Base-by-base conservation (phyloP, 2,888 invertebrate species). In the Andrena minutula region DNA sequence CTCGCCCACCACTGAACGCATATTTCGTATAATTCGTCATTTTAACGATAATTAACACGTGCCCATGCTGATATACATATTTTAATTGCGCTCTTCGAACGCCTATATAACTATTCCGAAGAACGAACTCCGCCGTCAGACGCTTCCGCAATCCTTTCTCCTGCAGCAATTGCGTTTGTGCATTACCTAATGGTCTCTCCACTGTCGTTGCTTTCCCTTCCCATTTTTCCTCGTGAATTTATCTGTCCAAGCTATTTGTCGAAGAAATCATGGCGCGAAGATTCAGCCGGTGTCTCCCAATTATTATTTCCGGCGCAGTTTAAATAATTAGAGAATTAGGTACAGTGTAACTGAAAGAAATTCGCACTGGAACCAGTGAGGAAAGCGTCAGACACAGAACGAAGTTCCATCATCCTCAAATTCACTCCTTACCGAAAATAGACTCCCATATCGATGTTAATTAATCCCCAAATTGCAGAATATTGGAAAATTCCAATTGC, bases 91-190 rank as follows among this genome's bases (percentile, higher is more conserved):
- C 10, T 2, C 28, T 23, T 53, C 26, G 0, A n/a, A 0, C 4
- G 28, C 2, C n/a, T 35, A 32, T 28, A 60, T 60, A 61, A 60
- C 0, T 23, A 32, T 65, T 12, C 10, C n/a, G 26, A 47, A n/a
- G 28, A 7, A n/a, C 41, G 41, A 41, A 41, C 20, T 10, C 26
- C 12, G 10, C 26, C 12, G 49, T n/a, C 32, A n/a, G 7, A 6
- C 32, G 35, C 49, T 78, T 77, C 63, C 78, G 79, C 79, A 12
- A 63, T 68, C 71, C 66, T 77, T 77, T 77, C 66, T 61, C 71
- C 26, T 12, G 5, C 41, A 51, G 26, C 41, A 1, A 51, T 70
- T 65, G 30, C 79, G 71, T 56, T 72, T 41, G 12, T 35, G 2
- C 47, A 26, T 77, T 78, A 72, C 66, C 61, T 66, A 77, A 78